Conservation (phyloP, 2,888 invertebrate genomes). For the Andrena minutula region DNA sequence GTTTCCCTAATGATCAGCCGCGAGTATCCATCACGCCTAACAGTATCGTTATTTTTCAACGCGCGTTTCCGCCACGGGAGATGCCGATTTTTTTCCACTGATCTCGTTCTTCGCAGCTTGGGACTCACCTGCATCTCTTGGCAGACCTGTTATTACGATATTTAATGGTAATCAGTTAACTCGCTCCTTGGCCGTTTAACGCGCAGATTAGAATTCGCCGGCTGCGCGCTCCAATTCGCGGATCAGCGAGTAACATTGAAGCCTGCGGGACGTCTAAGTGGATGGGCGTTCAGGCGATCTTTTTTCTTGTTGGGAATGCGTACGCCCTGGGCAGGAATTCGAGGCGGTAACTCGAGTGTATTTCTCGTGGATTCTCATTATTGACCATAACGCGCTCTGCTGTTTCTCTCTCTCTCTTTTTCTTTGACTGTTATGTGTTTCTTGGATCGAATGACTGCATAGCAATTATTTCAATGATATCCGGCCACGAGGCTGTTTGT, state of each 20-base stretch:
- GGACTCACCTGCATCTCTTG: not conserved
- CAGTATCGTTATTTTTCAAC: constrained; percentile 16
- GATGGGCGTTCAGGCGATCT: not conserved
- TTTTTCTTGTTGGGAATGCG: not conserved
- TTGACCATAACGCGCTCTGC: not conserved
- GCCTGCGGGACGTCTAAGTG: not conserved
- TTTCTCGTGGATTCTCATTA: constrained; percentile 18
- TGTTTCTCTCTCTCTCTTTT: not conserved
- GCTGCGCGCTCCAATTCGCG: constrained; percentile 30
- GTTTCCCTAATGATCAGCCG: constrained; percentile 10
- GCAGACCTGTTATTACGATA: constrained; percentile 18
- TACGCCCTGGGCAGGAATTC: constrained; percentile 30
- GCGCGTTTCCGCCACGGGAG: not conserved
- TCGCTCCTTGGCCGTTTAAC: constrained; percentile 27
- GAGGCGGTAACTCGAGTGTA: not conserved
- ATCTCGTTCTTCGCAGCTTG: not conserved
- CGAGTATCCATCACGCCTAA: constrained; percentile 22
- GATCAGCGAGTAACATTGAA: not conserved
- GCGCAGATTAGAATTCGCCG: constrained; percentile 27
- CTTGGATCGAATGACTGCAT: not conserved
- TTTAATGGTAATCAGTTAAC: constrained; percentile 43
- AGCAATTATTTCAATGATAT: constrained; percentile 46
- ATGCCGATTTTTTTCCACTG: not conserved
- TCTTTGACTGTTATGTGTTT: not conserved
- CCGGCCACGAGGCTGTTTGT: constrained; percentile 16